These are phyloP conservation scores for Montipora efflorescens DNA, from an alignment of 64 coral and sea anemone genomes.

Conservation along the genomic window DNA sequence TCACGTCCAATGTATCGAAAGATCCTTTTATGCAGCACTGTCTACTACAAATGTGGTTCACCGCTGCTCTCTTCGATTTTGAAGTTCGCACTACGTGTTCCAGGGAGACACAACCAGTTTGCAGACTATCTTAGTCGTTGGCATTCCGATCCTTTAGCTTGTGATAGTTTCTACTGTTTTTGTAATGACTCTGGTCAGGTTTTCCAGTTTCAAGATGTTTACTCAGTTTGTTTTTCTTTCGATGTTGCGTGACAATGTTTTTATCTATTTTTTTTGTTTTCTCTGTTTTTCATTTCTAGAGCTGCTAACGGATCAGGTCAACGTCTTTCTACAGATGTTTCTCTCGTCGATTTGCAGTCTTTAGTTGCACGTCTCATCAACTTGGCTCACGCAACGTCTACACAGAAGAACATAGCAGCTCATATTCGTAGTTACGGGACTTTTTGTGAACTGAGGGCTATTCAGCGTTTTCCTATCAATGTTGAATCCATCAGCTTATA, in stretches of 20 bases:
- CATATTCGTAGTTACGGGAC: constrained; percentile 16
- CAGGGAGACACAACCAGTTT: background rate
- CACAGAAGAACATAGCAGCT: constrained; percentile 14
- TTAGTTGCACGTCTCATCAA: background rate
- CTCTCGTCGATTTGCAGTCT: background rate
- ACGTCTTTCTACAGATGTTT: background rate
- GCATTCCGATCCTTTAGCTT: constrained; percentile 17
- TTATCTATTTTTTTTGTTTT: background rate
- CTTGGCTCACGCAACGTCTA: constrained; percentile 8
- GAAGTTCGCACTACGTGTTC: constrained; percentile 10
- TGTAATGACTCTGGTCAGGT: background rate
- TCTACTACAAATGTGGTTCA: constrained; percentile 17
- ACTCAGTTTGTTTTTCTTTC: background rate
- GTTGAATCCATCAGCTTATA: background rate
- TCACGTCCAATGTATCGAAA: background rate
- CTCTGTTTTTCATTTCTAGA: constrained; percentile 7
- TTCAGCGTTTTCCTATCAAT: background rate
- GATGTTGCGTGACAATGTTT: constrained; percentile 3
- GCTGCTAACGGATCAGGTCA: background rate
- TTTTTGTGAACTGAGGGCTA: background rate
- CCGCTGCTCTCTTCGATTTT: constrained; percentile 10
- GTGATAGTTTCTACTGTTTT: background rate
- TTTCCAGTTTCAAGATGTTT: background rate
- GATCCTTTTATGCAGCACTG: constrained; percentile 35
- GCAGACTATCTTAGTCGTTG: constrained; percentile 7